These are phyloP conservation scores for Pandemis heparana DNA, from an alignment of 2,888 invertebrate genomes.

Conservation along the genomic window DNA sequence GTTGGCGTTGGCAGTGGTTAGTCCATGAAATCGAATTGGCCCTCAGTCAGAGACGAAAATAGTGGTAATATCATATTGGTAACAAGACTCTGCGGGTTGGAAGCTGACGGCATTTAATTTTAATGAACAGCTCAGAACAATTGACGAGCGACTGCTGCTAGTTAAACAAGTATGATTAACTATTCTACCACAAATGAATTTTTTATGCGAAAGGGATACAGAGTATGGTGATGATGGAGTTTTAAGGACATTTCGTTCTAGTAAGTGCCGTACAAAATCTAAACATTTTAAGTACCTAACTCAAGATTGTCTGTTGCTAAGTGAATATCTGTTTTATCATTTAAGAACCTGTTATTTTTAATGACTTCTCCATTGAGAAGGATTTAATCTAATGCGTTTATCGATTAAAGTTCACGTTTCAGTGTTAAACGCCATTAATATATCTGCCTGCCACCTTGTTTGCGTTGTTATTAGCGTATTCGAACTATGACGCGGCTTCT, in stretches of 20 bases:
- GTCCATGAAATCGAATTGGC: slow-evolving; percentile 82
- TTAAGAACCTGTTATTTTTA: neutral
- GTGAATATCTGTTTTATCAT: neutral
- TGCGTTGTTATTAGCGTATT: slow-evolving; percentile 12
- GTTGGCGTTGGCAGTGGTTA: slow-evolving; percentile 71
- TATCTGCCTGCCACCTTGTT: slow-evolving; percentile 20
- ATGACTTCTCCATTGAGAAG: neutral
- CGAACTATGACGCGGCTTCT: slow-evolving; percentile 1
- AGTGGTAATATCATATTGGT: slow-evolving; percentile 67
- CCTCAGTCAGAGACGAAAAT: slow-evolving; percentile 80
- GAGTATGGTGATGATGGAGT: neutral
- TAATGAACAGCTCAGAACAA: slow-evolving; percentile 31
- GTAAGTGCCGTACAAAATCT: neutral
- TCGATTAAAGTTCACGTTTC: slow-evolving; percentile 9
- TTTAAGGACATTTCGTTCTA: neutral
- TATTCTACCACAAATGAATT: slow-evolving; percentile 5
- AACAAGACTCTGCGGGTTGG: slow-evolving; percentile 51
- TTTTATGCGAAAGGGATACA: neutral
- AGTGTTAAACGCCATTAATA: slow-evolving; percentile 18
- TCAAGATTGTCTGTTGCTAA: neutral
- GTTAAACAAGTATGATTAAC: neutral
- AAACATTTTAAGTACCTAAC: neutral
- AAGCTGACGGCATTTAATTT: slow-evolving; percentile 30
- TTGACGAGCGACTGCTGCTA: slow-evolving; percentile 15
- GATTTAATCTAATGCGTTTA: slow-evolving; percentile 29